A percentile compares a stretch with the other conserved stretches of the same genome.
phyloP scores from a whole-genome alignment of 2,113 vertebrate species.

The Morone chrysops region DNA sequence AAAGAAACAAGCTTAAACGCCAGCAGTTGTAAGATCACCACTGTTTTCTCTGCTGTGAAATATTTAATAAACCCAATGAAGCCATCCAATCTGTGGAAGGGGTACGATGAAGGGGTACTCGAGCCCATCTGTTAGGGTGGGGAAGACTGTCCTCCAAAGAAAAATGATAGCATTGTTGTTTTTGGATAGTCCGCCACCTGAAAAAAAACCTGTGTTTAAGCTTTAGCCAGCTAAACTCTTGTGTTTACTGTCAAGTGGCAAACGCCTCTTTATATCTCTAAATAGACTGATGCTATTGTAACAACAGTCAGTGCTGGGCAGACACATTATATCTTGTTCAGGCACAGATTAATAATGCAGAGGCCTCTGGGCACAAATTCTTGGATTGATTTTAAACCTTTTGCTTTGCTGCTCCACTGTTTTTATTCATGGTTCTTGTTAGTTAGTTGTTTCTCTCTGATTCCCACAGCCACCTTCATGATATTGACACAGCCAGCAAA shows the following conservation, averaged over 20 bases:
- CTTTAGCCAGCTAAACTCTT: too few relatives aligned
- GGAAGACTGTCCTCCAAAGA: background rate
- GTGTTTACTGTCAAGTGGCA: background rate
- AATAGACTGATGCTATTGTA: background rate
- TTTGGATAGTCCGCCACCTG: background rate
- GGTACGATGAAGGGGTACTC: background rate
- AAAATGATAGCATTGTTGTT: background rate
- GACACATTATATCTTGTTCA: too few relatives aligned
- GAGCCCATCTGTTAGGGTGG: background rate
- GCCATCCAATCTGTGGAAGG: background rate
- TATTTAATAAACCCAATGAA: background rate
- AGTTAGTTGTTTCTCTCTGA: too few relatives aligned
- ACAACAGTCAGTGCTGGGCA: background rate
- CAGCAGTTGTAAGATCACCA: background rate
- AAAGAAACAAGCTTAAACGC: background rate
- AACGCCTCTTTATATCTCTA: background rate
- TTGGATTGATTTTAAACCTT: too few relatives aligned
- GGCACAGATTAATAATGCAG: too few relatives aligned
- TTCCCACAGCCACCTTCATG: too few relatives aligned
- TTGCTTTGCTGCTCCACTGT: too few relatives aligned
- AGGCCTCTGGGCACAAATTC: too few relatives aligned
- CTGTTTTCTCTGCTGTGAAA: background rate
- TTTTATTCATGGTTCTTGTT: too few relatives aligned
- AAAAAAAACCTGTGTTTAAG: background rate
- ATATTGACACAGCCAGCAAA: too few relatives aligned